Percentiles rank a stretch among this genome's conserved stretches.
These are phyloP conservation scores for Neelides folsomi DNA, from an alignment of 2,888 invertebrate genomes.

Conservation along the genomic window DNA sequence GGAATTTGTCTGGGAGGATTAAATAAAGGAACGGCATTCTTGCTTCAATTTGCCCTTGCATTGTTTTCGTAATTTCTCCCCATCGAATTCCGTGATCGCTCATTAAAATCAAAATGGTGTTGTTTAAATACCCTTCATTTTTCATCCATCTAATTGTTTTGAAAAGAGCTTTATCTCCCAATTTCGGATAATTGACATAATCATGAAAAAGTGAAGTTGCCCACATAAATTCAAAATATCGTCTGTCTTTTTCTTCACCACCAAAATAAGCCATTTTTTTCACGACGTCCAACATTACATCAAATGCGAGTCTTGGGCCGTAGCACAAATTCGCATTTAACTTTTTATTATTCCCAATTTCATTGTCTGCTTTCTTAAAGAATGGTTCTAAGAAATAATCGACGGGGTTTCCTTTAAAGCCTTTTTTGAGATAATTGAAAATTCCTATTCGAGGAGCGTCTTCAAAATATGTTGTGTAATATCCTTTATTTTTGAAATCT, in stretches of 20 bases:
- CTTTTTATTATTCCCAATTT: slow-evolving; percentile 51
- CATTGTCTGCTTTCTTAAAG: slow-evolving; percentile 48
- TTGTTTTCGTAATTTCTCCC: slow-evolving; percentile 68
- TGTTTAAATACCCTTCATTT: slow-evolving; percentile 45
- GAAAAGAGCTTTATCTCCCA: slow-evolving; percentile 54
- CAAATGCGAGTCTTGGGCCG: slow-evolving; percentile 49
- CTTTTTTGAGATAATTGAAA: slow-evolving; percentile 64
- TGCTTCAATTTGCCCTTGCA: slow-evolving; percentile 65
- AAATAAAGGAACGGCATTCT: slow-evolving; percentile 67
- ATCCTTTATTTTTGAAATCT: slow-evolving; percentile 56
- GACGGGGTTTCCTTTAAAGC: slow-evolving; percentile 63
- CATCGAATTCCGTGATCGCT: slow-evolving; percentile 85
- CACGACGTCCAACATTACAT: slow-evolving; percentile 59
- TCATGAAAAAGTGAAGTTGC: slow-evolving; percentile 72
- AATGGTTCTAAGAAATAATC: slow-evolving; percentile 72
- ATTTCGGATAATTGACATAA: slow-evolving; percentile 58
- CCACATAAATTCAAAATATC: slow-evolving; percentile 74
- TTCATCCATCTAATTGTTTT: slow-evolving; percentile 47
- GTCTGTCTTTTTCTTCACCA: slow-evolving; percentile 38
- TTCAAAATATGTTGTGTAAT: slow-evolving; percentile 66
- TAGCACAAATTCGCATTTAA: slow-evolving; percentile 53
- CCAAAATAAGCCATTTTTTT: slow-evolving; percentile 50
- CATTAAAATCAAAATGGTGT: slow-evolving; percentile 55
- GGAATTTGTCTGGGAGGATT: slow-evolving; percentile 47
- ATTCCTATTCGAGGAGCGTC: slow-evolving; percentile 64